Evolutionary conservation across 2,113 vertebrate species (phyloP).

Genomic region (Alligator mississippiensis): DNA sequence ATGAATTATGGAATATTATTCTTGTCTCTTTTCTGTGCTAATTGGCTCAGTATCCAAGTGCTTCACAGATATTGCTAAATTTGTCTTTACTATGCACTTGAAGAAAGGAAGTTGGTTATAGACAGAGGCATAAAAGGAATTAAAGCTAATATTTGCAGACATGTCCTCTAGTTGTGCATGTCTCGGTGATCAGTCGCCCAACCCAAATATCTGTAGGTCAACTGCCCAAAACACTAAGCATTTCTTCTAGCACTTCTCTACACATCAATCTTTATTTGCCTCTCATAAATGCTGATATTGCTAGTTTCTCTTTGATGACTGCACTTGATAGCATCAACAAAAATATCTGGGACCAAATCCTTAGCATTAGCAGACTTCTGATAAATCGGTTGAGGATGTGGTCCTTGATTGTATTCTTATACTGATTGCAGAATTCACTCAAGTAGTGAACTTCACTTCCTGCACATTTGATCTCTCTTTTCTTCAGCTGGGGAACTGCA

Average conservation of each 20-base stretch:
- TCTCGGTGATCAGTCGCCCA: not conserved
- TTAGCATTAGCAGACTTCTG: not conserved
- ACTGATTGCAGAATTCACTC: not conserved
- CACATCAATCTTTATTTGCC: not conserved
- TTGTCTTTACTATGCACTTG: not conserved
- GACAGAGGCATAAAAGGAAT: not conserved
- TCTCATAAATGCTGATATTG: not conserved
- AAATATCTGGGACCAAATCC: not conserved
- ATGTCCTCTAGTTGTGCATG: not conserved
- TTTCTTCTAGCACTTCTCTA: not conserved
- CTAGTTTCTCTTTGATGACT: not conserved
- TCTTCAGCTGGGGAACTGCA: not conserved
- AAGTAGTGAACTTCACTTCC: not conserved
- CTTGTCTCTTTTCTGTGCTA: not conserved
- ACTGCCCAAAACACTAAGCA: not conserved
- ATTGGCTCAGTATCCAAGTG: not conserved
- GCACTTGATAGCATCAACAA: not conserved
- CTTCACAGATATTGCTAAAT: not conserved
- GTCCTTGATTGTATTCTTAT: not conserved
- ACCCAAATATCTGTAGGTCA: not conserved
- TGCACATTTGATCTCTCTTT: not conserved
- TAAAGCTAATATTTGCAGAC: not conserved
- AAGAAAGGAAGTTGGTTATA: not conserved
- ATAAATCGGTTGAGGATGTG: not conserved
- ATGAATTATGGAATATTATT: not conserved